A percentile compares a stretch with the other conserved stretches of the same genome.
Evolutionary conservation across 1,140 invertebrate genomes (phyloP).

Genomic region (Fopius arisanus): DNA sequence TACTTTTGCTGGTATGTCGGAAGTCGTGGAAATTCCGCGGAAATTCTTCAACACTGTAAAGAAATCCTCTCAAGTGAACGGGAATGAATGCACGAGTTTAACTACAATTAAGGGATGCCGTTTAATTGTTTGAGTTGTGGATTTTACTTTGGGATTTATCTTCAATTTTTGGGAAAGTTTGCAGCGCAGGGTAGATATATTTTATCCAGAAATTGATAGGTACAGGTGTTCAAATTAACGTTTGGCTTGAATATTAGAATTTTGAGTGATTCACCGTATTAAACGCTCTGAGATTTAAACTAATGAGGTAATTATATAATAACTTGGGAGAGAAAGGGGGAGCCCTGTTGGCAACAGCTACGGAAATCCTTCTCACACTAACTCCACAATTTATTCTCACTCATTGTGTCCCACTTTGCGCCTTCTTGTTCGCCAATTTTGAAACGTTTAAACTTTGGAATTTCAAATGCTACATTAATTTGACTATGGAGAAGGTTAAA

Average conservation of each 20-base stretch:
- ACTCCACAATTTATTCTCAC: constrained; percentile 6
- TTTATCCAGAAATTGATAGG: not conserved
- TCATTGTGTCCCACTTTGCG: not conserved
- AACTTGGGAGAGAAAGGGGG: constrained; percentile 24
- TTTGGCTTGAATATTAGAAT: not conserved
- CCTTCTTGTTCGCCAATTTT: constrained; percentile 10
- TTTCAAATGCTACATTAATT: not conserved
- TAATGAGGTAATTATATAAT: constrained; percentile 46
- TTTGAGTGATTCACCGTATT: not conserved
- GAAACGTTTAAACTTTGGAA: not conserved
- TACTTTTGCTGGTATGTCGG: too few species aligned
- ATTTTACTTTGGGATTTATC: not conserved
- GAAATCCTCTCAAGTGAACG: too few species aligned
- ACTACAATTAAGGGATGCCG: too few species aligned
- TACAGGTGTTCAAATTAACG: not conserved
- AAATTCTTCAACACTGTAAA: too few species aligned
- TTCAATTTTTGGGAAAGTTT: not conserved
- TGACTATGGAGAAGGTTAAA: not conserved
- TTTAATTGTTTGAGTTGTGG: not conserved
- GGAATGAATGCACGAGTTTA: too few species aligned
- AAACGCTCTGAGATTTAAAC: constrained; percentile 10
- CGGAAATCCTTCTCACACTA: constrained; percentile 17
- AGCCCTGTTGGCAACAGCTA: constrained; percentile 7
- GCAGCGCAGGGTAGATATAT: not conserved
- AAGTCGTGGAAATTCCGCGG: too few species aligned